A percentile compares a stretch with the other conserved stretches of the same genome.
phyloP scores from a whole-genome alignment of 2,797 vertebrate species.

The Enteromius mattozi region DNA sequence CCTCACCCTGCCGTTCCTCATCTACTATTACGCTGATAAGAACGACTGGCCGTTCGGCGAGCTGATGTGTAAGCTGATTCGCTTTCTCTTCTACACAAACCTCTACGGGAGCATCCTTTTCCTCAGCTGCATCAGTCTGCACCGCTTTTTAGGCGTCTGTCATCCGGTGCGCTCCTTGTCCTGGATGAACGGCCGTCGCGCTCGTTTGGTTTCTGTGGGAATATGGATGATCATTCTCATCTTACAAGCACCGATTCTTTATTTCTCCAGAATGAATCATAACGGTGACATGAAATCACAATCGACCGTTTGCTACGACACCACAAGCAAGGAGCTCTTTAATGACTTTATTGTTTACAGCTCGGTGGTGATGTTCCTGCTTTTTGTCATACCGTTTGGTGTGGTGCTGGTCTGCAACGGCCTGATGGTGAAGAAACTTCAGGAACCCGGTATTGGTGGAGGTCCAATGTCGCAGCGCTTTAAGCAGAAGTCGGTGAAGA shows the following conservation, averaged over 20 bases:
- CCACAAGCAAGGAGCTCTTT: slow-evolving; percentile 87
- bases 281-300: slow-evolving; percentile 41
- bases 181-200: slow-evolving; percentile 85
- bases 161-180: slow-evolving; percentile 85
- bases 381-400: slow-evolving; percentile 90
- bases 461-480: slow-evolving; percentile 74
- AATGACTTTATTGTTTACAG: slow-evolving; percentile 90
- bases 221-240: slow-evolving; percentile 85
- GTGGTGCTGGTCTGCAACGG: slow-evolving; percentile 89
- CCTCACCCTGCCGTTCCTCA: slow-evolving; percentile 90
- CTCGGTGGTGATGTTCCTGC: slow-evolving; percentile 83
- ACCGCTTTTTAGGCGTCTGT: slow-evolving; percentile 91
- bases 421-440: slow-evolving; percentile 87
- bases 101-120: slow-evolving; percentile 95
- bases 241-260: slow-evolving; percentile 89
- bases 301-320: slow-evolving; percentile 86
- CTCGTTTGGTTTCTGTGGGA: slow-evolving; percentile 76
- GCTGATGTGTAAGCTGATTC: slow-evolving; percentile 89
- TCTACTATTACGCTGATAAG: slow-evolving; percentile 90
- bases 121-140: slow-evolving; percentile 93
- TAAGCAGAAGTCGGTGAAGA: slow-evolving; percentile 94
- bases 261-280: slow-evolving; percentile 87
- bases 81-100: slow-evolving; percentile 96
- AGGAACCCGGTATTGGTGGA: slow-evolving; percentile 72
- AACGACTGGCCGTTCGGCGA: slow-evolving; percentile 94